Evolutionary conservation across 1,140 invertebrate species (phyloP).

Genomic region (Mycetomoellerius zeteki): DNA sequence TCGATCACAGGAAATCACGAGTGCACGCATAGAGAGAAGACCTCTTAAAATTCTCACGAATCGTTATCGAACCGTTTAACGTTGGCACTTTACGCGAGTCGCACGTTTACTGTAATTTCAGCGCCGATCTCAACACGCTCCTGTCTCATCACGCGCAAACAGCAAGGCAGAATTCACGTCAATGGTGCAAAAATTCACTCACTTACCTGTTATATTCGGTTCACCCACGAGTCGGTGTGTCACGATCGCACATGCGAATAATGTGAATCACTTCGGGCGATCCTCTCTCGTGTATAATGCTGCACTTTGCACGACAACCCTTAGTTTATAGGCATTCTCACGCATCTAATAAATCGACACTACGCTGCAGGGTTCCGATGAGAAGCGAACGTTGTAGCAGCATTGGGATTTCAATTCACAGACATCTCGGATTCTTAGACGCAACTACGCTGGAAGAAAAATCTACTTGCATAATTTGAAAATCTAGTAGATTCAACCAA

Average conservation of each 20-base stretch:
- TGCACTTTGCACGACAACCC: slow-evolving; percentile 30
- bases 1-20: slow-evolving; percentile 11
- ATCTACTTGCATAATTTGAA: too few species aligned
- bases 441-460: too few species aligned
- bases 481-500: too few species aligned
- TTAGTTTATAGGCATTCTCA: slow-evolving; percentile 51
- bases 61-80: slow-evolving; percentile 29
- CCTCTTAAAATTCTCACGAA: slow-evolving; percentile 47
- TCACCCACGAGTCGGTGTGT: slow-evolving; percentile 27
- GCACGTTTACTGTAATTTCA: slow-evolving; percentile 35
- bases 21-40: not conserved
- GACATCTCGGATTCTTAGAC: not conserved
- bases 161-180: slow-evolving; percentile 12
- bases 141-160: slow-evolving; percentile 8
- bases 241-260: slow-evolving; percentile 42
- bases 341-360: slow-evolving; percentile 18
- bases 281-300: slow-evolving; percentile 31
- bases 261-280: slow-evolving; percentile 34
- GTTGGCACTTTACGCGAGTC: slow-evolving; percentile 20
- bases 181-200: slow-evolving; percentile 29
- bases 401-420: not conserved
- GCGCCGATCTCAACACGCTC: slow-evolving; percentile 10
- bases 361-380: not conserved
- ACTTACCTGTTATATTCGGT: slow-evolving; percentile 44
- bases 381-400: not conserved